Evolutionary conservation across 2,888 invertebrate species (phyloP).

Genomic region (Rhorus exstirpatorius): DNA sequence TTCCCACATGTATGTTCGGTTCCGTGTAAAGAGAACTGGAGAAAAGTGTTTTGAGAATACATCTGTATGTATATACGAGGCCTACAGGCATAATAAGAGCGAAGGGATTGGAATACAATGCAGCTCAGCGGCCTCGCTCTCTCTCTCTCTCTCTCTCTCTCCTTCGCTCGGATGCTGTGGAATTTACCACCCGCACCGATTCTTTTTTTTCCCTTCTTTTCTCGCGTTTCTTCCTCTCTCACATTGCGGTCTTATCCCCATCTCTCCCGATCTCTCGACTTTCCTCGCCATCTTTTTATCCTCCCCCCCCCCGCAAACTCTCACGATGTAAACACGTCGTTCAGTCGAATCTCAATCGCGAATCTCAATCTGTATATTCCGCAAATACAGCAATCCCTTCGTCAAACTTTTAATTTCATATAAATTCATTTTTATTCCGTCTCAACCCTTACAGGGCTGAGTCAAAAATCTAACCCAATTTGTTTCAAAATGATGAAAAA

Average conservation of each 20-base stretch:
- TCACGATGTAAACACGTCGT: slow-evolving; percentile 38
- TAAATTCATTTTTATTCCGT: background rate
- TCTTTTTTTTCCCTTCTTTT: slow-evolving; percentile 63
- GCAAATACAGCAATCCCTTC: background rate
- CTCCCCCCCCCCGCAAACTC: background rate
- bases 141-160: background rate
- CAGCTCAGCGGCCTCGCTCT: slow-evolving; percentile 74
- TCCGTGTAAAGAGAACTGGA: background rate
- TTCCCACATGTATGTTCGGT: background rate
- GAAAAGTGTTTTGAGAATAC: slow-evolving; percentile 11
- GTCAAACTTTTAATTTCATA: too few species aligned
- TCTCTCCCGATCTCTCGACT: slow-evolving; percentile 26
- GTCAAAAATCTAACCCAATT: too few species aligned
- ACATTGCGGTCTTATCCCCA: slow-evolving; percentile 29
- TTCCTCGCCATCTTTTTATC: slow-evolving; percentile 26
- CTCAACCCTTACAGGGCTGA: too few species aligned
- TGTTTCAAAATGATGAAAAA: too few species aligned
- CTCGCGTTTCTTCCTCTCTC: slow-evolving; percentile 15
- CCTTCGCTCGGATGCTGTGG: slow-evolving; percentile 75
- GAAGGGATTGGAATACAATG: slow-evolving; percentile 76
- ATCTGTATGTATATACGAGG: slow-evolving; percentile 45
- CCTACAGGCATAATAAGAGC: slow-evolving; percentile 76
- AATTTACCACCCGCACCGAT: slow-evolving; percentile 77
- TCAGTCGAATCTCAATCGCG: slow-evolving; percentile 6
- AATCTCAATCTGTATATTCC: background rate